Evolutionary conservation across 92 coral and sea anemone genomes (phyloP).

Genomic region (Palythoa caribaeorum): DNA sequence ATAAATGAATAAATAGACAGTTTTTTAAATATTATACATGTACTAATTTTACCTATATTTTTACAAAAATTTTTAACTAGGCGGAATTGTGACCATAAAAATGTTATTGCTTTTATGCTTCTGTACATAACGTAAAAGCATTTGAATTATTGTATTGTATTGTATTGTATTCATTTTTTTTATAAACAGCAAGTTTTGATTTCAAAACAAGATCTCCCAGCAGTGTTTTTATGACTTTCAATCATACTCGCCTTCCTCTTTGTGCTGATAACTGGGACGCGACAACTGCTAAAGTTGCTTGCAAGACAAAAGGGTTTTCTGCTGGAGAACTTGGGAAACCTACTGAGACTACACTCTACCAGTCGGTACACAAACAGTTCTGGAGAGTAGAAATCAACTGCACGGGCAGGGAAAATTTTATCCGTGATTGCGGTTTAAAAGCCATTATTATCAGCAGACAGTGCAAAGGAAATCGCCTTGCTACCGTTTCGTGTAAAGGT

Average conservation of each 20-base stretch:
- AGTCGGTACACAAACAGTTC: background rate
- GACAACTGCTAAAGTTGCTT: background rate
- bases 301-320: background rate
- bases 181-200: background rate
- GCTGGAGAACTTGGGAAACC: background rate
- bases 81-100: no score
- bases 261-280: background rate
- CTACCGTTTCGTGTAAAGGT: conserved; percentile 3
- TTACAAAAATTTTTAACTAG: no score
- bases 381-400: background rate
- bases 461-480: background rate
- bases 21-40: no score
- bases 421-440: background rate
- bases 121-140: no score
- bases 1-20: no score
- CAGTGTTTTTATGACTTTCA: background rate
- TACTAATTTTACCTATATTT: no score
- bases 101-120: no score
- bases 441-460: background rate
- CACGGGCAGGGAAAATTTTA: background rate
- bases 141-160: no score
- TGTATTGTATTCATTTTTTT: background rate
- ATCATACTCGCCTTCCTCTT: background rate
- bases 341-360: background rate
- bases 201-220: background rate